phyloP scores from a whole-genome alignment of 1,140 invertebrate species.

The Cotesia chilonis region DNA sequence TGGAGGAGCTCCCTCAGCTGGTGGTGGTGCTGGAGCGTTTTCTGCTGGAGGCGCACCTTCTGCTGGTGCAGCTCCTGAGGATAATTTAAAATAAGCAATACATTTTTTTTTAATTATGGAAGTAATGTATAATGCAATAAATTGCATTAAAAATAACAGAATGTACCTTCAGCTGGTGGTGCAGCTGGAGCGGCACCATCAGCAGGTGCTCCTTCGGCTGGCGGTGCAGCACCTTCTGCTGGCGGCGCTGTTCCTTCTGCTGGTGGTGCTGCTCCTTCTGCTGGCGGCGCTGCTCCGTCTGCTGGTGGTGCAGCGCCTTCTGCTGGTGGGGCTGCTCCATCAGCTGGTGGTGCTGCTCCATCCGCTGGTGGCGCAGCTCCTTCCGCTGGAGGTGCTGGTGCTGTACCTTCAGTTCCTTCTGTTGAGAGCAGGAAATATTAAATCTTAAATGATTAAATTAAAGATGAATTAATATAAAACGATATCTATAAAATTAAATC shows the following conservation, averaged over 20 bases:
- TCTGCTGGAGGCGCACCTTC: conserved; percentile 50
- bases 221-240: conserved; percentile 40
- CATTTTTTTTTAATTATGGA: too few relatives aligned
- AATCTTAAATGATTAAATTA: too few relatives aligned
- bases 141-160: too few relatives aligned
- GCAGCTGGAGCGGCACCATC: conserved; percentile 48
- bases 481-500: too few relatives aligned
- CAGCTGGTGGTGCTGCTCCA: conserved; percentile 53
- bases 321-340: conserved; percentile 20
- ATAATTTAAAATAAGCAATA: too few relatives aligned
- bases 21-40: conserved; percentile 49
- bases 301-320: conserved; percentile 34
- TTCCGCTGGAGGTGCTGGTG: conserved; percentile 46
- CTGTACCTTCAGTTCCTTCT: conserved; percentile 47
- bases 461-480: too few relatives aligned
- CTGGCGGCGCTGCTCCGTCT: conserved; percentile 45
- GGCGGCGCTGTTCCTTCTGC: conserved; percentile 55
- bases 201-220: conserved; percentile 46
- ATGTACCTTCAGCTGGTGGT: conserved; percentile 46
- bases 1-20: conserved; percentile 49
- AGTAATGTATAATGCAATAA: too few relatives aligned
- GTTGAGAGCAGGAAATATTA: too few relatives aligned
- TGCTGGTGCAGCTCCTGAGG: conserved; percentile 30
- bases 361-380: conserved; percentile 49
- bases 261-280: conserved; percentile 54